Percentiles rank a stretch among this genome's conserved stretches.
These are phyloP conservation scores for Kuschelorhynchus macadamiae DNA, from an alignment of 2,888 invertebrate species.

Conservation along the genomic window DNA sequence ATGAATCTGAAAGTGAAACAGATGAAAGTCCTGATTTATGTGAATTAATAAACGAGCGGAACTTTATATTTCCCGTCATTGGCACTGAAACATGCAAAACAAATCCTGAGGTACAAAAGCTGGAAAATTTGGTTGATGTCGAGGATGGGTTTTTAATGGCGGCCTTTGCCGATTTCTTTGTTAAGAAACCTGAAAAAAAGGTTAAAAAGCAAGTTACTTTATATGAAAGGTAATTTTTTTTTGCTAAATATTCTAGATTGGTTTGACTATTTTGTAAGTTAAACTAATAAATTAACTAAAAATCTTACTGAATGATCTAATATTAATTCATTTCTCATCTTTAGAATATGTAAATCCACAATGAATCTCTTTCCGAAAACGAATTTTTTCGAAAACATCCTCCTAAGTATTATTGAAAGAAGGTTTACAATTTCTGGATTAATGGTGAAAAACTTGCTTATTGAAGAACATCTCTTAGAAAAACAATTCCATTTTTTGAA, in stretches of 20 bases:
- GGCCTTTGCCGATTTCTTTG: conserved; percentile 68
- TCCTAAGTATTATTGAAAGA: conserved; percentile 59
- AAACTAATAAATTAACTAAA: no score
- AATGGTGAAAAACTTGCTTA: conserved; percentile 63
- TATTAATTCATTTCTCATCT: conserved; percentile 20
- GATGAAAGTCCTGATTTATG: neutral
- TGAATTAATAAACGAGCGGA: neutral
- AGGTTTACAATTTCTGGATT: conserved; percentile 63
- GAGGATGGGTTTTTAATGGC: conserved; percentile 67
- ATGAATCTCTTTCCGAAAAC: conserved; percentile 61
- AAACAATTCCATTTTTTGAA: conserved; percentile 63
- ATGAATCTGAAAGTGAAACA: neutral
- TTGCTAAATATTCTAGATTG: no score
- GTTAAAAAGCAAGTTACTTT: conserved; percentile 47
- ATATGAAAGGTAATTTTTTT: conserved; percentile 55
- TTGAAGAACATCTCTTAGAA: conserved; percentile 62
- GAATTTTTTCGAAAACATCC: conserved; percentile 61
- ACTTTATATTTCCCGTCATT: conserved; percentile 32
- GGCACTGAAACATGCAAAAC: conserved; percentile 56
- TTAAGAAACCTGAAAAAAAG: conserved; percentile 46
- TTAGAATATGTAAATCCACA: conserved; percentile 62
- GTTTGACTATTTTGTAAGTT: no score
- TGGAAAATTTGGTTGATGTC: conserved; percentile 63
- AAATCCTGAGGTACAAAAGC: conserved; percentile 61
- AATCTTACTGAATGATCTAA: no score